Evolutionary conservation across 2,113 vertebrate species (phyloP), one percentile per base, ranked within the genome.

Genomic region (Neolamprologus variostigma): DNA sequence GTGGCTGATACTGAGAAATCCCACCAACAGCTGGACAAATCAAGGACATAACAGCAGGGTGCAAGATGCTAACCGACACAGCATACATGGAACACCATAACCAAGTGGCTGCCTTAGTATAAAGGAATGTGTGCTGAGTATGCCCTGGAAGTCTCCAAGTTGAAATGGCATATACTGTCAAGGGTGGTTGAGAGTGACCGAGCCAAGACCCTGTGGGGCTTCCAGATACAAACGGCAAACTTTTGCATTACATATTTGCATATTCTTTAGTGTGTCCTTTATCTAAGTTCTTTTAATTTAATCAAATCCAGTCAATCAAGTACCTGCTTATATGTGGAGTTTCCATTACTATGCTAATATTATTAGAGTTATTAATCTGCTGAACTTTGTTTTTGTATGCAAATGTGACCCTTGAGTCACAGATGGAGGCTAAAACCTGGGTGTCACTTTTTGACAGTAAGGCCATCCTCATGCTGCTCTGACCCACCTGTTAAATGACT

Each of bases 371-470:
- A 82, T 81, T 68, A 66, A 90, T 80, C 80, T 79, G 37, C 31
- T 63, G 13, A 66, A 54, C 79, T 81, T 87, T 31, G 51, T 80
- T 59, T 81, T 57, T 54, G 8, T 87, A 85, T 91, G 82, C 80
- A 79, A 83, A 91, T 90, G 50, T 81, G 88, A 68, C 68, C 50
- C 54, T 51, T 42, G 66, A 71, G 45, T 83, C 55, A 79, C 68
- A 88, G 81, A 84, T 80, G 47, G 21, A 66, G 76, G 57, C 71
- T 80, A 66, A 84, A 86, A 86, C 81, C 37, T 81, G 40, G 84
- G 19, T 86, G 78, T 90, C 82, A 83, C 80, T 51, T 71, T 89
- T 78, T 73, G 87, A 91, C 87, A 91, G 40, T 45, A 82, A 88
- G 71, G 80, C 33, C 84, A 37, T 54, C 35, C 73, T 88, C 88